Evolutionary conservation across 2,113 vertebrate species (phyloP).

Genomic region (Pardalotus punctatus): DNA sequence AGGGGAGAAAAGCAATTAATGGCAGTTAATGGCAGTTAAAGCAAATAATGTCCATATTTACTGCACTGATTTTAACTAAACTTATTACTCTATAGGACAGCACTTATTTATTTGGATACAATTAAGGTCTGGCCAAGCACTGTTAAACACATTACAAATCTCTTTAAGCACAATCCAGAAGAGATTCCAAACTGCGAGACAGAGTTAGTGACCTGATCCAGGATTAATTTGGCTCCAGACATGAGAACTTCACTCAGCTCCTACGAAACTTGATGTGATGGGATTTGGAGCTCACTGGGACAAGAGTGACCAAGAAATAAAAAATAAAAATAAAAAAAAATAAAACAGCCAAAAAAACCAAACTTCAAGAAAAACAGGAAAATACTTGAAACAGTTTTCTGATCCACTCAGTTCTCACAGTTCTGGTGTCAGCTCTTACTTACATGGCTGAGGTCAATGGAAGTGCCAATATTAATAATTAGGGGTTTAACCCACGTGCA

Average conservation of each 20-base stretch:
- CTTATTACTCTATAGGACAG: constrained; percentile 8
- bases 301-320: background rate
- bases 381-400: background rate
- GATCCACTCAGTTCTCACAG: background rate
- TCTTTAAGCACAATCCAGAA: background rate
- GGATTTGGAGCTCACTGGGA: background rate
- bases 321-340: too few species aligned
- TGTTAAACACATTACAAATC: background rate
- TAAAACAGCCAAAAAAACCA: too few species aligned
- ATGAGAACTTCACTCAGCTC: background rate
- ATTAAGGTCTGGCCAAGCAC: constrained; percentile 20
- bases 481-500: background rate
- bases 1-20: constrained; percentile 20
- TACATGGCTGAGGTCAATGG: background rate
- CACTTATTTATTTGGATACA: constrained; percentile 45
- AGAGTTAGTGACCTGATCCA: rapidly evolving
- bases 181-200: background rate
- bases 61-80: constrained; percentile 7
- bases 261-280: background rate
- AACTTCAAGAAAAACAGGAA: background rate
- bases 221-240: background rate
- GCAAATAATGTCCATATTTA: background rate
- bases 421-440: background rate
- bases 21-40: too few species aligned
- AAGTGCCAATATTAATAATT: background rate